These are phyloP conservation scores for Gambusia yucatana DNA, from an alignment of 2,797 vertebrate species.

Conservation along the genomic window DNA sequence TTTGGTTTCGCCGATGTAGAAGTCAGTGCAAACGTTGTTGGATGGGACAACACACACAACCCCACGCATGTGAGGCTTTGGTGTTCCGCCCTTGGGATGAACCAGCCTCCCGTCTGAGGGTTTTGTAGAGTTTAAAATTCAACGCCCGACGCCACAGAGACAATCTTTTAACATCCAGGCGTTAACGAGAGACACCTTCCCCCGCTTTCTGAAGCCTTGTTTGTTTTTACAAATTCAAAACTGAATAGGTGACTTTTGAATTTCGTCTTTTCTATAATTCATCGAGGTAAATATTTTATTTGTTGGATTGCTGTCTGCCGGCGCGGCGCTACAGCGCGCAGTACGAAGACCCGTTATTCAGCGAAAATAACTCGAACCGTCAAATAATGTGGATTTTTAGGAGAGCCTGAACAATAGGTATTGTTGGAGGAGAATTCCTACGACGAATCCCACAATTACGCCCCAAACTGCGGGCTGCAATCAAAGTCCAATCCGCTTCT, in stretches of 20 bases:
- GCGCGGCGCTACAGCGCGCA: not conserved
- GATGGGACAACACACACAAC: not conserved
- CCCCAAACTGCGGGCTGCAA: not conserved
- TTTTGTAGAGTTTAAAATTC: not conserved
- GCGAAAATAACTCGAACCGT: not conserved
- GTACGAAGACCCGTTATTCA: not conserved
- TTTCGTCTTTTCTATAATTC: slow-evolving; percentile 13
- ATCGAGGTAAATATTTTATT: slow-evolving; percentile 5
- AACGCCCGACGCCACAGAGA: not conserved
- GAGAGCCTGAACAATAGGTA: not conserved
- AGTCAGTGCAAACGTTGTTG: no score
- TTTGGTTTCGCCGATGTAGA: no score
- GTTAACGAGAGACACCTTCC: not conserved
- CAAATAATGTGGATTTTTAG: slow-evolving; percentile 5
- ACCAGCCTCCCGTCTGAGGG: not conserved
- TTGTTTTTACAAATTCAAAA: slow-evolving; percentile 1
- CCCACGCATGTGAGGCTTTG: not conserved
- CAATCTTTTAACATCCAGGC: not conserved
- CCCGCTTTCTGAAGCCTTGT: not conserved
- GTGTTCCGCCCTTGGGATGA: not conserved
- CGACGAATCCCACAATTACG: not conserved
- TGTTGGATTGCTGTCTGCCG: slow-evolving; percentile 9
- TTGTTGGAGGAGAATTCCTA: not conserved
- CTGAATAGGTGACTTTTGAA: not conserved
- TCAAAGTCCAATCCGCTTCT: not conserved